Conservation (phyloP, 2,797 vertebrate genomes). For the Nothura maculosa region DNA sequence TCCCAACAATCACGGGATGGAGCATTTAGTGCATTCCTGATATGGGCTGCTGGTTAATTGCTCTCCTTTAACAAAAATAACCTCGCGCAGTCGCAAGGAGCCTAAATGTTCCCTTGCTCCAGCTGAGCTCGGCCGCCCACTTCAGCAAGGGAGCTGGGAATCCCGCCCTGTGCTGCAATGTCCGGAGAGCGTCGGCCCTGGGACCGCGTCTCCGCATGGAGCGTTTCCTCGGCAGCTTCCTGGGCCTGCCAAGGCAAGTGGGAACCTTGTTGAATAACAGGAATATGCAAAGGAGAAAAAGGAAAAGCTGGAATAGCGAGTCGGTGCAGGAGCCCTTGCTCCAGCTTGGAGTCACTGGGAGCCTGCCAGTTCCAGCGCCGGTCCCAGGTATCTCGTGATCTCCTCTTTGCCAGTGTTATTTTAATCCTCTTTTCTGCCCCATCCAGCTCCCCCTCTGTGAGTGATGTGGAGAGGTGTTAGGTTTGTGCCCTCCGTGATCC, state of each 20-base stretch:
- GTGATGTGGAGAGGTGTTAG: neutral
- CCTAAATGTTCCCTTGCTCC: neutral
- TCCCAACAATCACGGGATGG: neutral
- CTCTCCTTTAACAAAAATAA: neutral
- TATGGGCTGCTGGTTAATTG: neutral
- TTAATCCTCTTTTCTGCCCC: conserved; percentile 47
- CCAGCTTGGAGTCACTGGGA: neutral
- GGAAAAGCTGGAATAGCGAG: too few species aligned
- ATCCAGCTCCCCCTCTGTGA: conserved; percentile 11
- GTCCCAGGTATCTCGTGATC: neutral
- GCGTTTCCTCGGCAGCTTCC: too few species aligned
- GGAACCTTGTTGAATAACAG: too few species aligned
- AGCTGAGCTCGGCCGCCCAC: neutral
- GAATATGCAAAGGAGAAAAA: too few species aligned
- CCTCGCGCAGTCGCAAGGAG: neutral
- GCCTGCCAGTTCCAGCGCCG: accelerated
- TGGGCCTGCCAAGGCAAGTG: too few species aligned
- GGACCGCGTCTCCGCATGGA: too few species aligned
- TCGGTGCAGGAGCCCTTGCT: neutral
- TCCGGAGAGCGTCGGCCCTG: too few species aligned
- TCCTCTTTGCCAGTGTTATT: neutral
- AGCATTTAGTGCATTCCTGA: neutral
- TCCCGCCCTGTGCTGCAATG: too few species aligned
- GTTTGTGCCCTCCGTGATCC: conserved; percentile 17
- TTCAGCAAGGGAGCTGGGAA: neutral